phyloP scores from a whole-genome alignment of 1,140 invertebrate species.

The Cardiocondyla obscurior region DNA sequence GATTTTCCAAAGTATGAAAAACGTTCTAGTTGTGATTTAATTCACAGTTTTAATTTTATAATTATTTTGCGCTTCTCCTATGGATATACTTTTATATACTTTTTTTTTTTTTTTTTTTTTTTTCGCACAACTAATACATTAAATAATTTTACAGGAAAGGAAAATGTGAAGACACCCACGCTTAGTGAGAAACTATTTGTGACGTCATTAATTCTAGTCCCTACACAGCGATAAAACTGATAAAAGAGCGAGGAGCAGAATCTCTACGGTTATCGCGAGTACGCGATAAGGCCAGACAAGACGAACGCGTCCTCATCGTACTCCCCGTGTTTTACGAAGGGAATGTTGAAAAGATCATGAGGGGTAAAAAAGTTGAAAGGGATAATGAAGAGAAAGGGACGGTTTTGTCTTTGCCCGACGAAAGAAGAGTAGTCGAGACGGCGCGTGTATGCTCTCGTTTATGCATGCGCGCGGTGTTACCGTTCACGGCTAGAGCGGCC shows the following conservation, averaged over 20 bases:
- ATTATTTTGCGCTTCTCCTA: neutral
- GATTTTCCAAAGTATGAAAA: constrained; percentile 33
- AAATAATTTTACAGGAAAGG: neutral
- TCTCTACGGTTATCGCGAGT: neutral
- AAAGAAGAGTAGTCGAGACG: constrained; percentile 41
- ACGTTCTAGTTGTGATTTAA: neutral
- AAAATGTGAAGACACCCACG: neutral
- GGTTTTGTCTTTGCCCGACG: constrained; percentile 37
- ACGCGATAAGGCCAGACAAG: constrained; percentile 4
- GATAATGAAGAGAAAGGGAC: constrained; percentile 23
- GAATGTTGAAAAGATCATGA: constrained; percentile 48
- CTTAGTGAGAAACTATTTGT: neutral
- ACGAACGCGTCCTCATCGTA: constrained; percentile 33
- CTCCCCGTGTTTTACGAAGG: constrained; percentile 80
- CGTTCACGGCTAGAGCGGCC: constrained; percentile 89
- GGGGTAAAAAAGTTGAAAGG: neutral
- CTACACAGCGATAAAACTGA: neutral
- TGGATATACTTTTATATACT: neutral
- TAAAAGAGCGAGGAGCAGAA: neutral
- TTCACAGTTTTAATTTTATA: neutral
- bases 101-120: neutral
- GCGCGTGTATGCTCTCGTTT: neutral
- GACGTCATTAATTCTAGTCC: neutral
- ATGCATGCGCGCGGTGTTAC: constrained; percentile 81
- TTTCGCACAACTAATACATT: neutral